Evolutionary conservation across 2,888 invertebrate genomes (phyloP).

Genomic region (Zeuzera pyrina): DNA sequence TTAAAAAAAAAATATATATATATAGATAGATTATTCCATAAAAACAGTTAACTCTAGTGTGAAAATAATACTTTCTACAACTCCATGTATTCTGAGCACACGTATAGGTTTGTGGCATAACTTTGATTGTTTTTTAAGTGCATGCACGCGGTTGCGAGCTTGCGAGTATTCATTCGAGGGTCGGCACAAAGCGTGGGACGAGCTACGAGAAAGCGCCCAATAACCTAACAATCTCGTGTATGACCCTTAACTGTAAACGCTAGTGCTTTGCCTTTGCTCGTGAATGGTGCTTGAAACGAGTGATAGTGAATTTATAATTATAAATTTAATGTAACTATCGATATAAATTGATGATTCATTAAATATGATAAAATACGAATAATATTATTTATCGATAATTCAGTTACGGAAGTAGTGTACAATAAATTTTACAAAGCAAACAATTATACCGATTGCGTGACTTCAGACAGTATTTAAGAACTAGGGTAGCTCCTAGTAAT

Average conservation of each 20-base stretch:
- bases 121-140: slow-evolving; percentile 67
- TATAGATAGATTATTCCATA: no score
- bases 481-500: no score
- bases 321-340: no score
- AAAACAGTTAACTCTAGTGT: no score
- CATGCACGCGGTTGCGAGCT: slow-evolving; percentile 27
- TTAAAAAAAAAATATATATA: no score
- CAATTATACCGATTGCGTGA: no score
- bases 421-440: no score
- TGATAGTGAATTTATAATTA: neutral
- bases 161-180: slow-evolving; percentile 10
- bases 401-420: no score
- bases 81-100: slow-evolving; percentile 29
- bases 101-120: slow-evolving; percentile 38
- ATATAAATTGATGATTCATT: no score
- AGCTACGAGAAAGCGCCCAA: slow-evolving; percentile 7
- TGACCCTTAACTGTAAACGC: slow-evolving; percentile 27
- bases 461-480: no score
- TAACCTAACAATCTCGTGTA: slow-evolving; percentile 19
- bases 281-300: neutral
- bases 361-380: no score
- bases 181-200: slow-evolving; percentile 26
- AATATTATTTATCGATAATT: no score
- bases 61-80: neutral
- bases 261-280: neutral